Conservation (phyloP, 2,888 invertebrate genomes). For the Parapristionchus giblindavisi region DNA sequence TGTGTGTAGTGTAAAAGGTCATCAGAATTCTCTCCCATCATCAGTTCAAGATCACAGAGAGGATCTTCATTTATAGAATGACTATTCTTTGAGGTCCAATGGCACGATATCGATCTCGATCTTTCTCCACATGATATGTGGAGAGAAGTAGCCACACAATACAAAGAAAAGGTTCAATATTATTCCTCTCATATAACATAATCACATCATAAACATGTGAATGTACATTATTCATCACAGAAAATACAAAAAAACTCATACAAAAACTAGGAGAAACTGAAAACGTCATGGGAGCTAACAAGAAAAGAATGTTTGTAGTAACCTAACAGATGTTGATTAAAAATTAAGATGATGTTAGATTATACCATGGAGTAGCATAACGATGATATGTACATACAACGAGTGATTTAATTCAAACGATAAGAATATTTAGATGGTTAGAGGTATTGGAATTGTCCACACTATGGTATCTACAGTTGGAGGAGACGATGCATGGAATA, state of each 20-base stretch:
- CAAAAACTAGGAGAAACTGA: too few relatives aligned
- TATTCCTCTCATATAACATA: neutral
- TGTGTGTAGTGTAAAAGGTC: too few relatives aligned
- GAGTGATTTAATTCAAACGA: neutral
- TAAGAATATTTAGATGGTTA: conserved; percentile 6
- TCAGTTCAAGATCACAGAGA: too few relatives aligned
- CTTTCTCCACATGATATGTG: conserved; percentile 8
- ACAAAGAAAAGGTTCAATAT: neutral
- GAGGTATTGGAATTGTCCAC: neutral
- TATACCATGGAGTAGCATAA: too few relatives aligned
- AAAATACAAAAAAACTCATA: too few relatives aligned
- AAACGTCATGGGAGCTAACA: too few relatives aligned
- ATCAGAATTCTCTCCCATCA: too few relatives aligned
- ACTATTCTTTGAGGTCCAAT: neutral
- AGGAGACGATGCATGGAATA: conserved; percentile 17
- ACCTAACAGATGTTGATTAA: too few relatives aligned
- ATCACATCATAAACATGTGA: neutral
- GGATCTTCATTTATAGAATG: too few relatives aligned
- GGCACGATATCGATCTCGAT: conserved; percentile 21
- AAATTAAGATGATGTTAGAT: too few relatives aligned
- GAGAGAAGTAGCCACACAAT: neutral
- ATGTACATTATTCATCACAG: too few relatives aligned
- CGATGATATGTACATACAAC: neutral
- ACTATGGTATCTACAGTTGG: neutral
- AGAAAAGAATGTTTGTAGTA: too few relatives aligned